These are phyloP conservation scores for Pogonomyrmex californicus DNA, from an alignment of 1,140 invertebrate genomes.

Conservation along the genomic window DNA sequence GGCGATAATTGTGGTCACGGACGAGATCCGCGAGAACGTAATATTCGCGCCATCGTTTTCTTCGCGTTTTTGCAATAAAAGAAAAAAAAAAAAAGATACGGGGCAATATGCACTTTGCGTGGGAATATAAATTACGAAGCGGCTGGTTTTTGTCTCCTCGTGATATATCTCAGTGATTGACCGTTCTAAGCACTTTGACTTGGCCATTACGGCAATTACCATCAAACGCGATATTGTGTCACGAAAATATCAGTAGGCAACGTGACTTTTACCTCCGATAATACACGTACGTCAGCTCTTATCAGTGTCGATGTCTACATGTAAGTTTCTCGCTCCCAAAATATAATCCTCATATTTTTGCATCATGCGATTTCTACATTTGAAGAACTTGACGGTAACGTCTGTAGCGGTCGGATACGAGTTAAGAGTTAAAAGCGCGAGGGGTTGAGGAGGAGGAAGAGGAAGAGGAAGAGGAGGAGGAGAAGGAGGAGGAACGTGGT, in stretches of 20 bases:
- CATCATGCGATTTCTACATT: background rate
- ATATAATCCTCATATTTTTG: background rate
- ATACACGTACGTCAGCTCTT: background rate
- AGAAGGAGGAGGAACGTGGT: constrained; percentile 1
- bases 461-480: too few species aligned
- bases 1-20: constrained; percentile 16
- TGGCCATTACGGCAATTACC: constrained; percentile 5
- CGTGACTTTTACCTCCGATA: background rate
- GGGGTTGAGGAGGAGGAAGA: background rate
- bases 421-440: background rate
- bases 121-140: constrained; percentile 28
- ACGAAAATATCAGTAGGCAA: constrained; percentile 18
- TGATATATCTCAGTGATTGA: constrained; percentile 31
- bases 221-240: background rate
- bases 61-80: constrained; percentile 1
- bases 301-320: background rate
- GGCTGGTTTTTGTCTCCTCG: constrained; percentile 14
- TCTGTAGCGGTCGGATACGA: background rate
- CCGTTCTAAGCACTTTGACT: background rate
- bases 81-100: background rate
- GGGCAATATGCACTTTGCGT: constrained; percentile 14
- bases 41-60: constrained; percentile 11
- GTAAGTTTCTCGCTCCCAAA: background rate
- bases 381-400: background rate
- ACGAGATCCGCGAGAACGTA: constrained; percentile 4